A percentile compares a stretch with the other conserved stretches of the same genome.
Conservation (phyloP, 1,140 invertebrate species). For the Camponotus vicinus region DNA sequence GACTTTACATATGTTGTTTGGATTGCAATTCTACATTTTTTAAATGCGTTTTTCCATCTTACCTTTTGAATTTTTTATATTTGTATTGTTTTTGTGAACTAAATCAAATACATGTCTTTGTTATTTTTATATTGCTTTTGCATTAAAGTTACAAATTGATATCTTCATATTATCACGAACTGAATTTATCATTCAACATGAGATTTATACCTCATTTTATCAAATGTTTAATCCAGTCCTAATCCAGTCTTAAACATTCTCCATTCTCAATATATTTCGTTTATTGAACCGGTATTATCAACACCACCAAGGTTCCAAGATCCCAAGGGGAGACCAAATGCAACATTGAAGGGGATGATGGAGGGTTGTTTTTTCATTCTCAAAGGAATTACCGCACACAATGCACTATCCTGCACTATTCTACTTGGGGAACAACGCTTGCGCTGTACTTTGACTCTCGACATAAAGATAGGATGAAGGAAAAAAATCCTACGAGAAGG, state of each 20-base stretch:
- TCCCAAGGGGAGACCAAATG: slow-evolving; percentile 15
- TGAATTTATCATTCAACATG: slow-evolving; percentile 30
- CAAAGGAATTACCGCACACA: slow-evolving; percentile 67
- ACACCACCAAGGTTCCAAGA: neutral
- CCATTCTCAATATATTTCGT: slow-evolving; percentile 25
- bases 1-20: slow-evolving; percentile 2
- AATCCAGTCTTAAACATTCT: too few relatives aligned
- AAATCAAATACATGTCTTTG: neutral
- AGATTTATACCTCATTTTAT: neutral
- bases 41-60: neutral
- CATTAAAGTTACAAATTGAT: slow-evolving; percentile 31
- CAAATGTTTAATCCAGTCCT: slow-evolving; percentile 14
- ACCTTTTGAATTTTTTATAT: neutral
- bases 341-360: neutral
- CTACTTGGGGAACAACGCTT: neutral
- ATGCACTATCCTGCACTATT: slow-evolving; percentile 41
- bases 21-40: neutral
- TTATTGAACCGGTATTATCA: slow-evolving; percentile 52
- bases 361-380: slow-evolving; percentile 63
- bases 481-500: neutral
- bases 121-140: neutral
- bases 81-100: neutral
- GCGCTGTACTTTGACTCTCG: neutral
- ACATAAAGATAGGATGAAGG: neutral
- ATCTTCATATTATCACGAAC: neutral